Base-by-base conservation (phyloP, 2,113 vertebrate genomes). In the Lonchura striata region DNA sequence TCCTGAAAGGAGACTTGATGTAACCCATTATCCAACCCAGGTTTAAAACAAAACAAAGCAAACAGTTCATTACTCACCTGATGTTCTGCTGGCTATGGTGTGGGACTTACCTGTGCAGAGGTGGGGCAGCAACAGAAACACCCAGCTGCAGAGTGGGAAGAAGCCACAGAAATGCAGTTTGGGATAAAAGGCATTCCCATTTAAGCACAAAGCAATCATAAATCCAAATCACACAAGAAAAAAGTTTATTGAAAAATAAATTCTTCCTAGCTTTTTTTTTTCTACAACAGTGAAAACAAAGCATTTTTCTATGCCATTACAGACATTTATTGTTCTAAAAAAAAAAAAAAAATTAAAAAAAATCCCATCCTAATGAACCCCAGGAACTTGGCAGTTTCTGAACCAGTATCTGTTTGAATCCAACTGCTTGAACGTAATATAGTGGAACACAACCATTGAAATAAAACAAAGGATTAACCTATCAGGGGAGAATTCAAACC, bases 211-310 rank as follows among this genome's bases (percentile, higher is more conserved):
- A 93, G 15, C 77, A 94, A 97, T 86, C 88, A 92, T 79, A 88
- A 91, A 96, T 93, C 92, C 89, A 90, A 93, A 93, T 98, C 97
- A 98, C 99, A 98, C 98, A 98, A 97, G 97, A 98, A 98, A 97
- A 98, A 98, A 96, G 97, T 99, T 98, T 99, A 99, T 99, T 98
- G 98, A 99, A 99, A 99, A 99, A 99, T 99, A 99, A 99, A 99
- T 98, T 98, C 98, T 98, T 96, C 98, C 98, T 99, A 98, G 97
- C 9, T 39, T 98, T 98, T 97, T 98, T n/a, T 98, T 98, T 89
- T 98, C 98, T 98, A 98, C 98, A 97, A 97, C 97, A 98, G 95
- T 97, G 97, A 97, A 97, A 98, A 97, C 96, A 97, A 98, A 97
- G 96, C 96, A 90, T 97, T 95, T 94, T 91, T 96, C 93, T 97